Conservation (phyloP, 2,888 invertebrate genomes). For the Lithophane leautieri region DNA sequence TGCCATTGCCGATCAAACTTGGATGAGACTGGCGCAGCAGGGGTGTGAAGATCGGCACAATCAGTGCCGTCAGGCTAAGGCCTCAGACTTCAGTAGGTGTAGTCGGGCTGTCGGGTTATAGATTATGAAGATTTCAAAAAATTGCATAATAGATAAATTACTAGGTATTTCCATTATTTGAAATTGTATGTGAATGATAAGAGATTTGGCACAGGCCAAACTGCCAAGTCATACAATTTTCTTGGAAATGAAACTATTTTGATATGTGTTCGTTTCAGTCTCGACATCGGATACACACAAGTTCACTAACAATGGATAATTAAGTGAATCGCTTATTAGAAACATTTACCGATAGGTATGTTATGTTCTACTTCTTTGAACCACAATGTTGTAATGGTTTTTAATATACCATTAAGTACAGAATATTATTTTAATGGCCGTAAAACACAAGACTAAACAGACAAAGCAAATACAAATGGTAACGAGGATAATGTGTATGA, state of each 20-base stretch:
- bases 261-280: not conserved
- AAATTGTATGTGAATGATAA: conserved; percentile 7
- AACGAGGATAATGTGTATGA: conserved; percentile 27
- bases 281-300: not conserved
- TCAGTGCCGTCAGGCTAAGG: too few relatives aligned
- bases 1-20: not conserved
- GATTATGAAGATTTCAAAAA: not conserved
- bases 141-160: not conserved
- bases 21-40: not conserved
- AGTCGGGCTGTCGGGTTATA: not conserved
- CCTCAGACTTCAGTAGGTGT: not conserved
- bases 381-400: conserved; percentile 8
- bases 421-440: conserved; percentile 5
- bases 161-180: not conserved
- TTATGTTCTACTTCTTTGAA: conserved; percentile 23
- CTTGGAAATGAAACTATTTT: not conserved
- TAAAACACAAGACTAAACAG: conserved; percentile 23
- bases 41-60: not conserved
- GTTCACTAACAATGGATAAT: conserved; percentile 28
- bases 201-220: not conserved
- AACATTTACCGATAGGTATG: conserved; percentile 3
- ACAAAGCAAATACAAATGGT: conserved; percentile 13
- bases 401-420: not conserved
- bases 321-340: conserved; percentile 8
- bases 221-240: conserved; percentile 3